Conservation (phyloP, 2,888 invertebrate genomes). For the Micropterix aruncella region DNA sequence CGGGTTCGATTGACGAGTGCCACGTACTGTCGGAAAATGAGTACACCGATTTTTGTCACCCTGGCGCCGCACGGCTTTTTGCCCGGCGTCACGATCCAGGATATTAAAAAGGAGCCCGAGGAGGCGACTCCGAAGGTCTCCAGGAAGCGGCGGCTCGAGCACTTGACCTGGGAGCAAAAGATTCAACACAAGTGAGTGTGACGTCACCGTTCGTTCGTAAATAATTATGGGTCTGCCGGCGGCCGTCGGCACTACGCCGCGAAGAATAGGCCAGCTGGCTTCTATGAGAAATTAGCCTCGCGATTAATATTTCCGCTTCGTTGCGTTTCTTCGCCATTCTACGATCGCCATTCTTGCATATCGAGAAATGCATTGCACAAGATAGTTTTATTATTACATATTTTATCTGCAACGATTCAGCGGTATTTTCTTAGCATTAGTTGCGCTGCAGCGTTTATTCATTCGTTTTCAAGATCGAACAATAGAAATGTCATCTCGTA, state of each 20-base stretch:
- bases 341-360: constrained; percentile 1
- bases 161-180: constrained; percentile 76
- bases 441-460: too few relatives aligned
- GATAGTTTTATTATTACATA: too few relatives aligned
- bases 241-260: constrained; percentile 5
- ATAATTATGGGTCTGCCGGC: constrained; percentile 9
- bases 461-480: too few relatives aligned
- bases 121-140: constrained; percentile 21
- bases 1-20: not conserved
- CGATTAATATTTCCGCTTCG: constrained; percentile 6
- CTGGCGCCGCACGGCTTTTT: constrained; percentile 35
- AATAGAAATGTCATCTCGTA: too few relatives aligned
- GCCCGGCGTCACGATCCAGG: constrained; percentile 24
- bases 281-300: too few relatives aligned
- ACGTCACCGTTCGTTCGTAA: constrained; percentile 8
- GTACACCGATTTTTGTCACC: constrained; percentile 36
- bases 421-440: too few relatives aligned
- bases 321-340: constrained; percentile 4
- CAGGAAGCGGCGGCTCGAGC: constrained; percentile 64
- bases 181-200: constrained; percentile 68
- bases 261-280: constrained; percentile 9
- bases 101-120: constrained; percentile 19
- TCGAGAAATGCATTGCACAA: constrained; percentile 6
- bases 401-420: too few relatives aligned
- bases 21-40: constrained; percentile 20